Evolutionary conservation across 2,797 vertebrate species (phyloP).

Genomic region (Cheirogaleus major): DNA sequence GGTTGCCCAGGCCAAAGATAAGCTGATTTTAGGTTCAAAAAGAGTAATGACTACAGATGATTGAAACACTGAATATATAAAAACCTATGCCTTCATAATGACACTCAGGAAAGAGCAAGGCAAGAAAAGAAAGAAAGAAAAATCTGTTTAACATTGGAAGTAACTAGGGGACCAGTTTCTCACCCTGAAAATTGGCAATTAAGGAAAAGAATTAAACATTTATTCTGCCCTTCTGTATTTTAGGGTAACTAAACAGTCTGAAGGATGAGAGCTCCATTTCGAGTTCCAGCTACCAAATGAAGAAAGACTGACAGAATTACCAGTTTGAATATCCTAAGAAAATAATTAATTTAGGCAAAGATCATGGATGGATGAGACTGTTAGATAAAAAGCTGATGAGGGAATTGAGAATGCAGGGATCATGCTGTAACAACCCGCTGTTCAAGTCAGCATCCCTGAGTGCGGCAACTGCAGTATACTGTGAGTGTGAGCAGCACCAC

Average conservation of each 20-base stretch:
- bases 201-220: background rate
- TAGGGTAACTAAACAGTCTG: background rate
- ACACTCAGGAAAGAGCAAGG: background rate
- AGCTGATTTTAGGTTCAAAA: background rate
- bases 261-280: background rate
- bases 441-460: too few relatives aligned
- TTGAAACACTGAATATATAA: background rate
- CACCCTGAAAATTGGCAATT: background rate
- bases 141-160: background rate
- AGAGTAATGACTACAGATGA: background rate
- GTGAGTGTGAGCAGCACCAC: background rate
- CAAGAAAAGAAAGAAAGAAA: background rate
- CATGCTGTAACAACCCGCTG: background rate
- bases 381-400: background rate
- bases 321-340: background rate
- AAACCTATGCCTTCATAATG: background rate
- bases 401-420: background rate
- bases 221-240: background rate
- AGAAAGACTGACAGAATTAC: background rate
- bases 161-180: background rate
- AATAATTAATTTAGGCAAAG: background rate
- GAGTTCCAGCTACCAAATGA: background rate
- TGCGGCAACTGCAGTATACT: fast-evolving
- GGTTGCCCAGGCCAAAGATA: background rate
- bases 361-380: background rate